A percentile compares a stretch with the other conserved stretches of the same genome.
These are phyloP conservation scores for Dipodomys merriami DNA, from an alignment of 2,113 vertebrate genomes.

Conservation along the genomic window DNA sequence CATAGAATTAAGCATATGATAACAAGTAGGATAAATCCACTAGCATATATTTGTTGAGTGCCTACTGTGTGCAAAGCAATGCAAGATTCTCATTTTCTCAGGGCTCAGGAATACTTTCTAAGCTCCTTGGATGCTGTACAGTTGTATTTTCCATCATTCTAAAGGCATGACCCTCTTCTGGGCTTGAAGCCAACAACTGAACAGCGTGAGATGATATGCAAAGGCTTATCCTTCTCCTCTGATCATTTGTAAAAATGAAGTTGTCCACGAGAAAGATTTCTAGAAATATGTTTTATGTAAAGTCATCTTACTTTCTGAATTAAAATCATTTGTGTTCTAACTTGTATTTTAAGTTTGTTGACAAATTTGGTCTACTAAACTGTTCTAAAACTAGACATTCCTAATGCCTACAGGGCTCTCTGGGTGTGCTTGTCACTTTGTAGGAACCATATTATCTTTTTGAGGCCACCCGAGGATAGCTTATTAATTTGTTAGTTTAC, in stretches of 20 bases:
- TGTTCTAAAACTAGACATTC: conserved; percentile 42
- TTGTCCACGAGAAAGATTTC: conserved; percentile 62
- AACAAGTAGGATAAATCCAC: background rate
- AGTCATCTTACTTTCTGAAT: conserved; percentile 60
- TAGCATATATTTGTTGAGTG: conserved; percentile 48
- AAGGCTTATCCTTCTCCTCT: conserved; percentile 80
- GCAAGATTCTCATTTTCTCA: conserved; percentile 33
- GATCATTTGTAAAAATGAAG: conserved; percentile 81
- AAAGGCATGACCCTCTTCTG: conserved; percentile 82
- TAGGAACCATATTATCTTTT: conserved; percentile 58
- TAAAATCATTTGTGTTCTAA: conserved; percentile 51
- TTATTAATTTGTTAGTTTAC: conserved; percentile 78
- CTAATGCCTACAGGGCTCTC: conserved; percentile 1
- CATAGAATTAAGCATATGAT: background rate
- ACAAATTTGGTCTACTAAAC: conserved; percentile 23
- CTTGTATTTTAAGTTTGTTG: conserved; percentile 54
- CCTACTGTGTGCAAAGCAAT: conserved; percentile 57
- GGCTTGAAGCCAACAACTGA: conserved; percentile 83
- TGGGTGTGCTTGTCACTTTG: conserved; percentile 48
- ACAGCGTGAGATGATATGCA: conserved; percentile 82
- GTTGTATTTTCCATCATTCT: conserved; percentile 79
- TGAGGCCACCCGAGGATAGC: conserved; percentile 53
- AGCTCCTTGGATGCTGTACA: conserved; percentile 74
- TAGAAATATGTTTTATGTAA: conserved; percentile 70
- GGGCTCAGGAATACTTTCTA: conserved; percentile 65